phyloP scores from a whole-genome alignment of 2,113 vertebrate species.

The Crotalus horridus region DNA sequence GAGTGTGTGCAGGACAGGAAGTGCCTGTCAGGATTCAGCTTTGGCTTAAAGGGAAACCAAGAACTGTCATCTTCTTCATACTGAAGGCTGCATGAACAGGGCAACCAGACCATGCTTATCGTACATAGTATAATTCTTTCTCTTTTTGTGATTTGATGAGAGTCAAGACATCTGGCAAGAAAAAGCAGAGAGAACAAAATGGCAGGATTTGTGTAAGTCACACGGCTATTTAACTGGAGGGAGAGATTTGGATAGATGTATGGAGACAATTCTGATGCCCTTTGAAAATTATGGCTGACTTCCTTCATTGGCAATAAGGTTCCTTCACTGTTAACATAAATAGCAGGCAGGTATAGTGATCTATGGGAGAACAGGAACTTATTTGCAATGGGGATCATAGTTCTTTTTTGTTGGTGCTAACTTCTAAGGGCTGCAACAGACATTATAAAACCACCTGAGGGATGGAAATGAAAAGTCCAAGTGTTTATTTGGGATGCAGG shows the following conservation, averaged over 20 bases:
- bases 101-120: conserved; percentile 23
- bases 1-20: conserved; percentile 61
- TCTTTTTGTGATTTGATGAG: background rate
- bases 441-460: background rate
- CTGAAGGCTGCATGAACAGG: conserved; percentile 2
- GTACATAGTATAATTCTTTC: background rate
- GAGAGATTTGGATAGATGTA: background rate
- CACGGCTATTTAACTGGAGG: background rate
- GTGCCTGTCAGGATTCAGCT: conserved; percentile 51
- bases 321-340: background rate
- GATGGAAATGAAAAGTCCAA: background rate
- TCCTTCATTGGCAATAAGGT: background rate
- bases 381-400: background rate
- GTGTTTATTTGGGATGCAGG: background rate
- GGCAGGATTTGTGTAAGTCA: conserved; percentile 18
- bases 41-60: conserved; percentile 38
- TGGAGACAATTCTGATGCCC: background rate
- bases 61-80: conserved; percentile 32
- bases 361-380: background rate
- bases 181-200: conserved; percentile 27
- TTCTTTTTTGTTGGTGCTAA: background rate
- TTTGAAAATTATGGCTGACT: background rate
- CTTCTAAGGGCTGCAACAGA: background rate
- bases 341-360: background rate
- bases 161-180: background rate